Conservation (phyloP, 2,113 vertebrate species). For the Alectura lathami region DNA sequence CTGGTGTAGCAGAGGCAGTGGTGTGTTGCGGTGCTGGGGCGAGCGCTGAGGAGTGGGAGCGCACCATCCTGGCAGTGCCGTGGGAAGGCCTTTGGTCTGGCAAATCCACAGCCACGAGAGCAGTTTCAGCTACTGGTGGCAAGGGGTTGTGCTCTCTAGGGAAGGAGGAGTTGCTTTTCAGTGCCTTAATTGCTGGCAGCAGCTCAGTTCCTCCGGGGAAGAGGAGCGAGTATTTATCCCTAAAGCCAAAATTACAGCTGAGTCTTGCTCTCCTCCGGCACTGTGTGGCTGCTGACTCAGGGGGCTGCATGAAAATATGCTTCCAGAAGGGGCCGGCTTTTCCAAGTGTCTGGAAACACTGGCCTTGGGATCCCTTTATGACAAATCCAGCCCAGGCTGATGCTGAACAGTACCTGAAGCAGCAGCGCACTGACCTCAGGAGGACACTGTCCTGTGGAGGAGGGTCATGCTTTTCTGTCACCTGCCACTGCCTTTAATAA, state of each 20-base stretch:
- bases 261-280: background rate
- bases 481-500: background rate
- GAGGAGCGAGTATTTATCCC: background rate
- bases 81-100: background rate
- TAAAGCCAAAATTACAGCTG: background rate
- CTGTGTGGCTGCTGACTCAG: background rate
- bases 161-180: background rate
- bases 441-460: background rate
- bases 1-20: background rate
- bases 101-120: constrained; percentile 13
- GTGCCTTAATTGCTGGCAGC: constrained; percentile 16
- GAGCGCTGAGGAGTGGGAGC: background rate
- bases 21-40: background rate
- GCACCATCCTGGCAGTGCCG: background rate
- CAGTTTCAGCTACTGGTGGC: background rate
- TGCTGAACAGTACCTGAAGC: background rate
- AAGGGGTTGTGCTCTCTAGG: background rate
- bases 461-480: background rate
- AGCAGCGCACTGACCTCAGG: background rate
- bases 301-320: background rate
- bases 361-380: background rate
- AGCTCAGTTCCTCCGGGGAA: constrained; percentile 6
- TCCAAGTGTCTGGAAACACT: background rate
- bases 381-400: background rate
- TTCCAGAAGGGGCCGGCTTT: background rate